Evolutionary conservation across 1,140 invertebrate genomes (phyloP), one percentile per base, ranked within the genome.

Genomic region (Myzus persicae): DNA sequence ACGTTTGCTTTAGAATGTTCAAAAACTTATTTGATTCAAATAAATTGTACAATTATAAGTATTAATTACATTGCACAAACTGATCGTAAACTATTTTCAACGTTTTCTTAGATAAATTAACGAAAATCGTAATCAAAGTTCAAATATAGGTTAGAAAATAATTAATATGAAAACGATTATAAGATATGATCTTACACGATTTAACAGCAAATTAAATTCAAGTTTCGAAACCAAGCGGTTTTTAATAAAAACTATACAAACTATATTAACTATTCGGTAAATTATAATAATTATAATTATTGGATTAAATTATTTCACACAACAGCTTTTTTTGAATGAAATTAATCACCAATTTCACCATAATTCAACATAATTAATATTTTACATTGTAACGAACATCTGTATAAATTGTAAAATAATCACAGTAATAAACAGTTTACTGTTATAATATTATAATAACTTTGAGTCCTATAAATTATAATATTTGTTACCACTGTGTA

Each of bases 151-250:
- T 85, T 42, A n/a, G 42, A 9, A 1, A n/a, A 84, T 40, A 44
- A 84, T 40, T 42, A 14, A 42, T 40, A 14, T 46, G 31, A 46
- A 87, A 87, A 46, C 9, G 31, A 44, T n/a, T 87, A 54, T 31
- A 24, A 4, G 48, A 40, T 54, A 90, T 42, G 38, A 89, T 89
- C 46, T 90, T 59, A 38, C 38, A 42, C 51, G 38, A 42, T 88
- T 88, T 48, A 48, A 88, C 31, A 46, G 36, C 7, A 54, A 89
- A 89, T 89, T 89, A 51, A 89, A 89, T 89, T 89, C 22, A 89
- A 42, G 7, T 90, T 59, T 90, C 14, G 6, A 42, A 90, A 67
- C 40, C 24, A 26, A 38, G 5, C 22, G 9, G 40, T 59, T 44
- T 87, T 51, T n/a, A 88, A 89, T 11, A 89, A 22, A 7, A 51